Base-by-base conservation (phyloP, 2,797 vertebrate species). In the Dromococcyx pavoninus region DNA sequence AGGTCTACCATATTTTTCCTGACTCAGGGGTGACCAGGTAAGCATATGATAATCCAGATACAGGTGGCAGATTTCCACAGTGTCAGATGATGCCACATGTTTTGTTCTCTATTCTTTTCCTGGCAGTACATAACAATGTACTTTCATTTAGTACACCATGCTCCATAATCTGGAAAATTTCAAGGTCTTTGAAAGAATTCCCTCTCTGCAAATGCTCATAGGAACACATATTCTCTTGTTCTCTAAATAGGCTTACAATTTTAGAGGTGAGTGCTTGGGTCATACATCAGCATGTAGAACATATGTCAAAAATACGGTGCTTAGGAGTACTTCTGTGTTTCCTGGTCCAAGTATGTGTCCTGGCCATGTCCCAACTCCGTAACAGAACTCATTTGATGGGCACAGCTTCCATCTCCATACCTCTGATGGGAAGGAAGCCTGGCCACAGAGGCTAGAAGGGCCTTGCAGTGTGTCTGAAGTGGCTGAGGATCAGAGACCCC, bases 361-460 rank as follows among this genome's bases (percentile, higher is more conserved):
- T 70, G 35, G 6, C 7, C 0, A 0, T 66, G 37, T n/a, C 12
- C 13, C 65, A 4, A 33, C 37, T 74, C 24, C 35, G 35, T 23
- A 65, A 18, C 54, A 91, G 82, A 70, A 37, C 33, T 73, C n/a
- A 30, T 28, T 32, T 79, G 53, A 67, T 64, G 57, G 27, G 44
- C 50, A 72, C 13, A 86, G 33, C 28, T 74, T 77, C 66, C 9
- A 27, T 39, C 15, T 72, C 19, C 8, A 17, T 51, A 0, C 11
- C n/a, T 69, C 46, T 74, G 41, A 11, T 32, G 28, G 14, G 28
- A 61, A 56, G 22, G 16, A 73, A 93, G 14, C 44, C 33, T 73
- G 48, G 13, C 39, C 39, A 30, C 16, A 70, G 51, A 19, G 25
- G 14, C 17, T 95, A 57, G 21, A 89, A 51, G 14, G 22, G 10